Evolutionary conservation across 1,140 invertebrate genomes (phyloP), one percentile per base, ranked within the genome.

Genomic region (Onthophagus taurus): DNA sequence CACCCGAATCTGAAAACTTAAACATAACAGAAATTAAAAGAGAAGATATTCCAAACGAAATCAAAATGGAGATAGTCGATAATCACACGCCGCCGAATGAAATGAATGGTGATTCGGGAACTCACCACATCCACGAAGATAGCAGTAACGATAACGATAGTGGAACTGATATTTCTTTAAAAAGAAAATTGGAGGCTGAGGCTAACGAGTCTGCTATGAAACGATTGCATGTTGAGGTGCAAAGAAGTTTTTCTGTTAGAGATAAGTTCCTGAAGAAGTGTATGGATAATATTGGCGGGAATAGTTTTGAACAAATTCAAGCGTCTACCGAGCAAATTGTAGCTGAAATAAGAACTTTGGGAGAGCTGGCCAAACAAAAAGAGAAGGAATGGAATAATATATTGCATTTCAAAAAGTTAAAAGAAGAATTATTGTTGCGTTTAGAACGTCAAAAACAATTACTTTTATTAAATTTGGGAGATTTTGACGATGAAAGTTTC

Each of bases 351-450:
- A 66, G 78, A 56, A 76, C 77, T 1, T 61, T 88, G 33, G 70
- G 77, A 33, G 77, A 81, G 48, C 55, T 85, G 9, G 74, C 81
- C 1, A 73, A 76, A 51, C 75, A 78, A 53, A 88, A 87, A 60
- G 85, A 88, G 68, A 72, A 79, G 47, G 85, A 89, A 63, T 88
- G 85, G 85, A 87, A 88, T 54, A 78, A 82, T 33, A 78, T 89
- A 19, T 56, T 88, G 5, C 75, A 81, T 55, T 66, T 85, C 49
- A 82, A 81, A 55, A 88, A 87, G 58, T 68, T 87, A 0, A 88
- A 88, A 65, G 85, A 89, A 59, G 83, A 88, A 57, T 77, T 83
- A 11, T 67, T 84, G 37, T 61, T 81, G 11, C 63, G 83, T 42
- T 64, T 87, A 3, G 65, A 81, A 44, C 71, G 83, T 37, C 72